phyloP scores from a whole-genome alignment of 2,113 vertebrate species.

The Arothron firmamentum region DNA sequence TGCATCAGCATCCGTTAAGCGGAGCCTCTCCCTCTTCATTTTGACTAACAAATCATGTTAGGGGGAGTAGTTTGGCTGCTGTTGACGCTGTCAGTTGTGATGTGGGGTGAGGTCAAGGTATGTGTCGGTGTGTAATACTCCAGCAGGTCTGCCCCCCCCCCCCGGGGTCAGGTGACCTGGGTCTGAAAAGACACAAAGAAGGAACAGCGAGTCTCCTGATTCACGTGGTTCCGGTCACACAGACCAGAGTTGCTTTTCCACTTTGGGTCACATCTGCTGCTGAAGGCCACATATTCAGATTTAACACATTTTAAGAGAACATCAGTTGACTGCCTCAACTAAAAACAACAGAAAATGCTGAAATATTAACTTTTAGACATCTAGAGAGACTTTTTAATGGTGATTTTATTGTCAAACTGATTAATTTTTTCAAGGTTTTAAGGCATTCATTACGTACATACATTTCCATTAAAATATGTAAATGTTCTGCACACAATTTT shows the following conservation, averaged over 20 bases:
- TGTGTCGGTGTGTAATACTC: slow-evolving; percentile 29
- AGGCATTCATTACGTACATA: no score
- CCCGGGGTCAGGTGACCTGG: slow-evolving; percentile 45
- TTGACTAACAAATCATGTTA: slow-evolving; percentile 22
- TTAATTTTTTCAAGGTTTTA: no score
- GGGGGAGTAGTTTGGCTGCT: slow-evolving; percentile 6
- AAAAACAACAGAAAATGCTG: neutral
- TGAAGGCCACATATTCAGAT: neutral
- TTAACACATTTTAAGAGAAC: neutral
- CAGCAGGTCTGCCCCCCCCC: slow-evolving; percentile 31
- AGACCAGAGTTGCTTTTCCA: slow-evolving; percentile 22
- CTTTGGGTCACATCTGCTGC: neutral
- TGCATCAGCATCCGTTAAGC: neutral
- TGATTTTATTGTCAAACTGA: no score
- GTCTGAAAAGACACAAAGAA: slow-evolving; percentile 31
- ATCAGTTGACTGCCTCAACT: neutral
- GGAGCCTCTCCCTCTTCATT: slow-evolving; percentile 7
- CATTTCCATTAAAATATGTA: no score
- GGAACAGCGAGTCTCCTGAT: slow-evolving; percentile 20
- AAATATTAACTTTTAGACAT: neutral
- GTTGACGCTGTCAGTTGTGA: slow-evolving; percentile 12
- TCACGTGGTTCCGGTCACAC: slow-evolving; percentile 49
- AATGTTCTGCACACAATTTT: no score
- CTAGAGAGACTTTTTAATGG: neutral
- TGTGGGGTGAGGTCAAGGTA: slow-evolving; percentile 22